Conservation (phyloP, 2,888 invertebrate species). For the Euzetes globulus region DNA sequence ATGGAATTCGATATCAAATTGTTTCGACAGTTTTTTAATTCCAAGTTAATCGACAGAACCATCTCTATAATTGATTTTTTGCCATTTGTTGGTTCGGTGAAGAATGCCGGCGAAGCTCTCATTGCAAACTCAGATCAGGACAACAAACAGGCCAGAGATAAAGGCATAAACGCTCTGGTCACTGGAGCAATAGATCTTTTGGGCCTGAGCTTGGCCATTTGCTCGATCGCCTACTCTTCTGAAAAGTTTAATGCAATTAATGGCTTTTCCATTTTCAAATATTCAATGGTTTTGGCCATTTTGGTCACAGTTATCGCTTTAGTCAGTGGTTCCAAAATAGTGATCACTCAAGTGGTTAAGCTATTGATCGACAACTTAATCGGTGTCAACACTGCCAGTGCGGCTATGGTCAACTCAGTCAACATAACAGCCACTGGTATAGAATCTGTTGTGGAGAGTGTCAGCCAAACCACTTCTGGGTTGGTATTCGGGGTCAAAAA, state of each 20-base stretch:
- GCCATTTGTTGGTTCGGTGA: constrained; percentile 30
- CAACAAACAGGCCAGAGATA: constrained; percentile 17
- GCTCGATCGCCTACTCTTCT: constrained; percentile 21
- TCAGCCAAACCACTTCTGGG: not conserved
- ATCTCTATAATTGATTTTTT: constrained; percentile 26
- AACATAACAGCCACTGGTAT: constrained; percentile 30
- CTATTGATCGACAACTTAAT: constrained; percentile 19
- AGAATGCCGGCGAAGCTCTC: constrained; percentile 31
- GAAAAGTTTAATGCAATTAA: constrained; percentile 22
- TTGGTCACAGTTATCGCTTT: constrained; percentile 14
- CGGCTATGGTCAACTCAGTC: constrained; percentile 31
- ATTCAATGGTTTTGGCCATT: constrained; percentile 6
- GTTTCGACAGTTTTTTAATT: not conserved
- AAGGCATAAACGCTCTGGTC: constrained; percentile 30
- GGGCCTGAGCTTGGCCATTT: constrained; percentile 19
- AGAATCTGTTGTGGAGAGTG: constrained; percentile 28
- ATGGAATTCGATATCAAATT: not conserved
- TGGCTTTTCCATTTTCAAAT: constrained; percentile 17
- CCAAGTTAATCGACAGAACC: constrained; percentile 4
- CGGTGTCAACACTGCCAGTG: constrained; percentile 25
- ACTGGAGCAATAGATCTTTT: constrained; percentile 30
- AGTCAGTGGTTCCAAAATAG: constrained; percentile 23
- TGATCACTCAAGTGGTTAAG: constrained; percentile 24
- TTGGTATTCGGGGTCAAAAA: not conserved
- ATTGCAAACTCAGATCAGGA: not conserved